Evolutionary conservation across 2,888 invertebrate genomes (phyloP), one percentile per base, ranked within the genome.

Genomic region (Diadegma fenestrale): DNA sequence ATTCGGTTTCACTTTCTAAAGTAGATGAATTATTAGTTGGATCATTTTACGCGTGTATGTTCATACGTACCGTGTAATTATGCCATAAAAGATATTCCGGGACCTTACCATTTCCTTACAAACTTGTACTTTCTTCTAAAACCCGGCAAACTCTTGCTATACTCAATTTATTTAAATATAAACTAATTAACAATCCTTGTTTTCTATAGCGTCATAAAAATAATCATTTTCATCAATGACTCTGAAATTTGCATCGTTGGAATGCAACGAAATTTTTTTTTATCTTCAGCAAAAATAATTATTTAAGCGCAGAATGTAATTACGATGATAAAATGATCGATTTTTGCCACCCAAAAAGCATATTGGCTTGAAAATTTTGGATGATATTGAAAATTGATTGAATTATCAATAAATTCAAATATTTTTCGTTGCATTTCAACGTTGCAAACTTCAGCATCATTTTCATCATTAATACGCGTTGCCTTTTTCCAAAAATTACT

Each of bases 1-100:
- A 48, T 64, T 64, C 66, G 72, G 64, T 72, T 80, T 85, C 82
- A 82, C 82, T 85, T 85, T 85, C 82, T 85, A 85, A 85, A 80
- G 85, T 80, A 76, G 72, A 82, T 76, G 75, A 85, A 80, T 68
- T 82, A 85, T 82, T 66, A 72, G 68, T 19, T 30, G 45, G 30
- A 45, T 30, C 45, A 43, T 45, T 45, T 45, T 26, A 68, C 14
- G 68, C 68, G 43, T 68, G 43, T 68, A 14, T 14, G 26, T 68
- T 26, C 41, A 41, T 66, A 41, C 3, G 26, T 8, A 26, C 8
- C 17, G 17, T 43, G 43, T 26, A 68, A 45, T 43, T 43, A 26
- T 43, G 26, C 17, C 26, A 58, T 26, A 26, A 58, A 58, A 58
- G 26, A 22, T 58, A 26, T 58, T 58, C 58, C 26, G 14, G 2